Percentiles rank a stretch among this genome's conserved stretches.
Evolutionary conservation across 1,140 invertebrate species (phyloP).

Genomic region (Brachionus plicatilis): DNA sequence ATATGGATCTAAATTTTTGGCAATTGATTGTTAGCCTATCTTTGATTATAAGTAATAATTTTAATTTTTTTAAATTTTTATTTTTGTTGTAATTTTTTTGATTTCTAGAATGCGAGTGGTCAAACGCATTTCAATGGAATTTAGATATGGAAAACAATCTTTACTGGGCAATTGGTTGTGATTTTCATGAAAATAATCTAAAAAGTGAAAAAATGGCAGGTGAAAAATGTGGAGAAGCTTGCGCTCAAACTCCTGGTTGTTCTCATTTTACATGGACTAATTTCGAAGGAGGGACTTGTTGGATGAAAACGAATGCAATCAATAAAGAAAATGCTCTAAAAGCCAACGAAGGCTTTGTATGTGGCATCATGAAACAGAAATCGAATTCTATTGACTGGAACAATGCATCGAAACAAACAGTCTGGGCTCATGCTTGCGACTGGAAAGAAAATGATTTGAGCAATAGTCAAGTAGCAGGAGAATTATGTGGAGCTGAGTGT

Average conservation of each 20-base stretch:
- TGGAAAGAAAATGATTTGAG: not conserved
- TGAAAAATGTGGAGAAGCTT: not conserved
- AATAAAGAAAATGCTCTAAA: not conserved
- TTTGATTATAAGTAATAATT: no score
- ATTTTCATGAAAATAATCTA: not conserved
- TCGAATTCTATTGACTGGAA: not conserved
- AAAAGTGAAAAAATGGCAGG: not conserved
- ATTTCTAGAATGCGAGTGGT: not conserved
- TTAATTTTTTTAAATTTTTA: no score
- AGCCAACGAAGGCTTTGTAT: not conserved
- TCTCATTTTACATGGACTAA: not conserved
- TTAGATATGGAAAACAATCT: not conserved
- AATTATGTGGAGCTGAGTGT: not conserved
- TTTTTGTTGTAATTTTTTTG: no score
- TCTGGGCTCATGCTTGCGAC: not conserved
- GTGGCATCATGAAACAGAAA: not conserved
- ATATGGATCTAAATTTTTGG: no score
- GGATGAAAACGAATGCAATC: not conserved
- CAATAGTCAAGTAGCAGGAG: not conserved
- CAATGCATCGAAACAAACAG: not conserved
- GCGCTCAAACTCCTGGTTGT: not conserved
- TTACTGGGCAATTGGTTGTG: not conserved
- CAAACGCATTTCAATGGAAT: not conserved
- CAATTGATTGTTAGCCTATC: no score
- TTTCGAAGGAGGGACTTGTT: not conserved